Percentiles rank a stretch among this genome's conserved stretches.
Conservation (phyloP, 1,140 invertebrate species). For the Caenorhabditis inopinata region DNA sequence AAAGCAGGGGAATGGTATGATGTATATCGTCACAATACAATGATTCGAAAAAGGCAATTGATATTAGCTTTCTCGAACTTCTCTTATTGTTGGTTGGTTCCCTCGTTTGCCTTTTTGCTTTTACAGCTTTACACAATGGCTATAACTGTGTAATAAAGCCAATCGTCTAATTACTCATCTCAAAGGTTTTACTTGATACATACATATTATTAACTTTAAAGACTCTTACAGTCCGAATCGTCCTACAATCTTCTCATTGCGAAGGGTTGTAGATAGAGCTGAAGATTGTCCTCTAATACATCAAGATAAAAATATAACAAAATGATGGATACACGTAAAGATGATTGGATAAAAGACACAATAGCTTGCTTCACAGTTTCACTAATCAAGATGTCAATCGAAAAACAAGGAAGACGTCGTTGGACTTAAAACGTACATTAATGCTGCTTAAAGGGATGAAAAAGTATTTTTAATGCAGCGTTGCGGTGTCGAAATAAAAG, state of each 20-base stretch:
- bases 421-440: too few species aligned
- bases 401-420: too few species aligned
- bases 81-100: constrained; percentile 1
- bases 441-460: too few species aligned
- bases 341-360: too few species aligned
- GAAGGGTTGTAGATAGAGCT: neutral
- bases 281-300: neutral
- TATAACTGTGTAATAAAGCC: neutral
- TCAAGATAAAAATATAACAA: neutral
- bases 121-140: constrained; percentile 7
- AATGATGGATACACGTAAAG: neutral
- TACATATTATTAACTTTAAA: too few species aligned
- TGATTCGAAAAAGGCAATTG: neutral
- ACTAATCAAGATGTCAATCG: too few species aligned
- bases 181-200: neutral
- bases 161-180: neutral
- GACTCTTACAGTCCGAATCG: too few species aligned
- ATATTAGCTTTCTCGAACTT: constrained; percentile 29
- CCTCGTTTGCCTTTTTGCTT: neutral
- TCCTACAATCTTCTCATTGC: too few species aligned
- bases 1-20: constrained; percentile 15
- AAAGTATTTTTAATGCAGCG: too few species aligned
- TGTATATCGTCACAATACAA: constrained; percentile 9
- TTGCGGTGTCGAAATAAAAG: too few species aligned
- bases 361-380: too few species aligned